Conservation (phyloP, 2,888 invertebrate genomes). For the Hesperia comma region DNA sequence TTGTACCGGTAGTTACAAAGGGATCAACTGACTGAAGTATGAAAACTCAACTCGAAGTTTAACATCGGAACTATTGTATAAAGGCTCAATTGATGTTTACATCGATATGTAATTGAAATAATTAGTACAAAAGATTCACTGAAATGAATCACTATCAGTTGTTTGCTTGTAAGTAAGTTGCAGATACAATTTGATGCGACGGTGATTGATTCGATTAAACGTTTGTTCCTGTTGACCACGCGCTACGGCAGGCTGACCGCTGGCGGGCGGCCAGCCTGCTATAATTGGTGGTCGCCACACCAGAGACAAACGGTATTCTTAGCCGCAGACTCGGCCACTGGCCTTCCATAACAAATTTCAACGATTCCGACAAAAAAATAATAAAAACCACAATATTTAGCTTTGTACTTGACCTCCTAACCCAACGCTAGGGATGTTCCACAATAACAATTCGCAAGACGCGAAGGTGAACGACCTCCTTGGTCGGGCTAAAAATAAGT, state of each 20-base stretch:
- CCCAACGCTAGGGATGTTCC: conserved; percentile 50
- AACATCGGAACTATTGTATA: too few species aligned
- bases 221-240: conserved; percentile 70
- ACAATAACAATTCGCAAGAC: conserved; percentile 45
- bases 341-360: conserved; percentile 66
- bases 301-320: conserved; percentile 87
- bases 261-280: conserved; percentile 92
- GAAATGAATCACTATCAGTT: conserved; percentile 14
- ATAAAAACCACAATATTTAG: conserved; percentile 52
- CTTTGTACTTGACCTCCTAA: conserved; percentile 82
- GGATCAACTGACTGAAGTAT: too few species aligned
- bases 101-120: too few species aligned
- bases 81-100: too few species aligned
- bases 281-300: conserved; percentile 92
- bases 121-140: conserved; percentile 1
- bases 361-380: conserved; percentile 64
- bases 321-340: conserved; percentile 82
- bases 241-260: conserved; percentile 70
- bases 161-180: conserved; percentile 23
- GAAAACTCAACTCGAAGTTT: too few species aligned
- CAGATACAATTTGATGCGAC: conserved; percentile 40
- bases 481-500: conserved; percentile 39
- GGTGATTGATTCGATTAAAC: conserved; percentile 73
- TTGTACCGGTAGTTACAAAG: too few species aligned
- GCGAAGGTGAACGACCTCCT: conserved; percentile 57